Evolutionary conservation across 1,140 invertebrate species (phyloP).

Genomic region (Asobara japonica): DNA sequence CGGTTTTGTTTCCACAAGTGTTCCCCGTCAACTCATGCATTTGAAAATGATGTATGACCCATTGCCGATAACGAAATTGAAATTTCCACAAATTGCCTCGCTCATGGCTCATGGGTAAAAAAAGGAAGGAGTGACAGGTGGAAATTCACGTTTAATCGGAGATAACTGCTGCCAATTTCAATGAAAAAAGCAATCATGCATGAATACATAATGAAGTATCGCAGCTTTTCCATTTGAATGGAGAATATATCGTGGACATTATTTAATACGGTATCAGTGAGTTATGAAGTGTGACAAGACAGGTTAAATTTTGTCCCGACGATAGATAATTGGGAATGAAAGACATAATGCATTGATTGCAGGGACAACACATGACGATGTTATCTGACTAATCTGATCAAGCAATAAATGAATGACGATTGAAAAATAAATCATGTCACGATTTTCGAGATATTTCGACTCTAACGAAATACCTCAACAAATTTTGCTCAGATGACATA

Average conservation of each 20-base stretch:
- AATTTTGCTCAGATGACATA: too few relatives aligned
- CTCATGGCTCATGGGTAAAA: neutral
- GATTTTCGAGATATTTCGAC: too few relatives aligned
- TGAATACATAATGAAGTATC: neutral
- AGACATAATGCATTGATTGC: neutral
- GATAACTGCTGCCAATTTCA: neutral
- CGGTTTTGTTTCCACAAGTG: neutral
- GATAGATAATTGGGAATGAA: neutral
- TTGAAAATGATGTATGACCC: neutral
- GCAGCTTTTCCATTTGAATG: neutral
- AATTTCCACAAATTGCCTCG: neutral
- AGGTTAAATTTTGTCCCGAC: neutral
- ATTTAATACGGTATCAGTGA: neutral
- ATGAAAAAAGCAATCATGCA: slow-evolving; percentile 9
- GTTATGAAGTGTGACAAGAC: neutral
- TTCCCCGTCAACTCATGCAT: neutral
- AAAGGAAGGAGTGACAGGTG: neutral
- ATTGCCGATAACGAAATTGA: neutral
- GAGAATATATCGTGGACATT: neutral
- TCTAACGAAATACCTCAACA: too few relatives aligned
- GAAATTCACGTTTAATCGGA: neutral
- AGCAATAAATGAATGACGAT: too few relatives aligned
- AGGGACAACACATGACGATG: too few relatives aligned
- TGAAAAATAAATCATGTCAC: too few relatives aligned
- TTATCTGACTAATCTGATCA: too few relatives aligned